A percentile compares a stretch with the other conserved stretches of the same genome.
Conservation (phyloP, 30 jellyfish, hydroid and myxozoan species). For the Pelagia noctiluca region DNA sequence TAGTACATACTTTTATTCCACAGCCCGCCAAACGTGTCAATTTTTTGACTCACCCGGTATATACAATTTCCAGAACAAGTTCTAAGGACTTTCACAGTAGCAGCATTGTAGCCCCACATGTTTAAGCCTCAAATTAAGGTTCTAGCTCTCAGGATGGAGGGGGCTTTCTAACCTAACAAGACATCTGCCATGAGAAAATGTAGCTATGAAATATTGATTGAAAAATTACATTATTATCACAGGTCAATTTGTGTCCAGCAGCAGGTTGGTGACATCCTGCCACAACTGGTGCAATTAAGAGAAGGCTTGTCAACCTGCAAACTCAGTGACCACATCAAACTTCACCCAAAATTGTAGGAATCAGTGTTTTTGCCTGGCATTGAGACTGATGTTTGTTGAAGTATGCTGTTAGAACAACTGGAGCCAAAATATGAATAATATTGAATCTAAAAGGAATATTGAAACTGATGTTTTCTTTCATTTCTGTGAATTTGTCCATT, state of each 20-base stretch:
- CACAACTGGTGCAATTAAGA: constrained; percentile 20
- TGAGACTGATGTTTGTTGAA: constrained; percentile 1
- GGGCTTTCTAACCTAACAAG: too few relatives aligned
- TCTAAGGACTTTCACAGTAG: too few relatives aligned
- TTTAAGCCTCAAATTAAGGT: too few relatives aligned
- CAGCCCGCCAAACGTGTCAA: too few relatives aligned
- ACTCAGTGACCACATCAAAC: constrained; percentile 22
- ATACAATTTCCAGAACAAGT: too few relatives aligned
- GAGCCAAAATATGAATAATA: constrained; percentile 1
- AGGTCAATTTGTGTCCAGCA: constrained; percentile 31
- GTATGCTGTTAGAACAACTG: constrained; percentile 18
- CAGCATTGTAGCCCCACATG: too few relatives aligned
- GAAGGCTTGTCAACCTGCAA: constrained; percentile 18
- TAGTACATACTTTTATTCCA: too few relatives aligned
- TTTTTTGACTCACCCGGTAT: too few relatives aligned
- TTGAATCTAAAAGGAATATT: constrained; percentile 1
- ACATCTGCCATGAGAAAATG: too few relatives aligned
- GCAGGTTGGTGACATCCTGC: constrained; percentile 34
- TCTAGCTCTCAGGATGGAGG: too few relatives aligned
- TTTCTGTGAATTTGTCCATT: constrained; percentile 27
- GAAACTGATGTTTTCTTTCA: constrained; percentile 36
- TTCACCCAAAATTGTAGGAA: constrained; percentile 11
- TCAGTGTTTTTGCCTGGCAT: constrained; percentile 23
- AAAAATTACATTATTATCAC: background rate
- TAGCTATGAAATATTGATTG: too few relatives aligned